A percentile compares a stretch with the other conserved stretches of the same genome.
These are phyloP conservation scores for Philereme transversata DNA, from an alignment of 2,888 invertebrate species.

Conservation along the genomic window DNA sequence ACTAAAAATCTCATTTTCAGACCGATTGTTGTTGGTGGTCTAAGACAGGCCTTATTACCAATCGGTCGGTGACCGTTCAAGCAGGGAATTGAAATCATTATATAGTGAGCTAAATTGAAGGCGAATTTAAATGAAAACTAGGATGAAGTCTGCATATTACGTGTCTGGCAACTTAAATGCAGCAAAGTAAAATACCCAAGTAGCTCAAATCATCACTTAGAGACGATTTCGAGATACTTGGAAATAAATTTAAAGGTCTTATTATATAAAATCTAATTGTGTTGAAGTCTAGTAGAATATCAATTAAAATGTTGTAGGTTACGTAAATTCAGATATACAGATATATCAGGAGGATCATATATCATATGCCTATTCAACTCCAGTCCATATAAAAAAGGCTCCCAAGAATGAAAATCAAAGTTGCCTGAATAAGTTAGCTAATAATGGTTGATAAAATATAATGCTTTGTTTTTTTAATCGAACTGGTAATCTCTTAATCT, in stretches of 20 bases:
- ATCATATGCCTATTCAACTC: too few relatives aligned
- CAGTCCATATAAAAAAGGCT: too few relatives aligned
- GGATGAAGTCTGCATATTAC: slow-evolving; percentile 20
- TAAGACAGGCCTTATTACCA: slow-evolving; percentile 35
- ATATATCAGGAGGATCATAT: too few relatives aligned
- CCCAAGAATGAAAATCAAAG: too few relatives aligned
- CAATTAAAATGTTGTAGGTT: neutral
- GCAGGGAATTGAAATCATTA: slow-evolving; percentile 35
- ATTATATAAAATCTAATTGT: neutral
- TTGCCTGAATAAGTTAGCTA: too few relatives aligned
- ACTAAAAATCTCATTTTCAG: too few relatives aligned
- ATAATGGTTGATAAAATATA: too few relatives aligned
- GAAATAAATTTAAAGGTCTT: neutral
- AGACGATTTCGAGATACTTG: neutral
- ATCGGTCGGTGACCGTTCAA: slow-evolving; percentile 32
- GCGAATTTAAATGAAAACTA: slow-evolving; percentile 32
- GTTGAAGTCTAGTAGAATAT: neutral
- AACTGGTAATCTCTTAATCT: too few relatives aligned
- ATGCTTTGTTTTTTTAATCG: too few relatives aligned
- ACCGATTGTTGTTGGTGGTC: too few relatives aligned
- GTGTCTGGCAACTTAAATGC: slow-evolving; percentile 6
- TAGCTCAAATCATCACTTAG: too few relatives aligned
- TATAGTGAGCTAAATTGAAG: slow-evolving; percentile 18
- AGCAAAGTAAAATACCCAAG: too few relatives aligned
- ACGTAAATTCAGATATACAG: neutral